These are phyloP conservation scores for Numenius phaeopus DNA, from an alignment of 2,797 vertebrate species.

Conservation along the genomic window DNA sequence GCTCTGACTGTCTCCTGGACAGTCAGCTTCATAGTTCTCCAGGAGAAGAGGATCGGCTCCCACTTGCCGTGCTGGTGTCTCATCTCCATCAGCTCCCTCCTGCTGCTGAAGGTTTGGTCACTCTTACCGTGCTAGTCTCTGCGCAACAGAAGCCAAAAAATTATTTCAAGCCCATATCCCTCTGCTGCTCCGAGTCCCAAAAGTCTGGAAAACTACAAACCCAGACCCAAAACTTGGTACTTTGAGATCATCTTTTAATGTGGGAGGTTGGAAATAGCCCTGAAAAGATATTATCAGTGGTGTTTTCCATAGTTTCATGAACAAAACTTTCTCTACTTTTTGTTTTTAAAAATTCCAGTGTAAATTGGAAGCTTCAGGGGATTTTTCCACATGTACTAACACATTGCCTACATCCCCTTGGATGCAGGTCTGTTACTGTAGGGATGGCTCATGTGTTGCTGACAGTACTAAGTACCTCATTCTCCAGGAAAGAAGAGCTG, in stretches of 20 bases:
- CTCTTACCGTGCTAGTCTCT: not conserved
- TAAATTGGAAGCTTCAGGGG: not conserved
- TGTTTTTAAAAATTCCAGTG: not conserved
- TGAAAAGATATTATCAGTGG: slow-evolving; percentile 19
- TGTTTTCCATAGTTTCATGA: not conserved
- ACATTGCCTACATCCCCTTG: slow-evolving; percentile 22
- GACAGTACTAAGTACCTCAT: slow-evolving; percentile 25
- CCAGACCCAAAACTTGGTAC: not conserved
- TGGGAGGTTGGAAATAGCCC: not conserved
- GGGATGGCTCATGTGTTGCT: not conserved
- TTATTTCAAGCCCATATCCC: not conserved
- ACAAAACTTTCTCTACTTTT: not conserved
- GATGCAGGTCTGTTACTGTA: not conserved
- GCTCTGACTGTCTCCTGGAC: not conserved
- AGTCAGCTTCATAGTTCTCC: not conserved
- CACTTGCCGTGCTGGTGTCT: not conserved
- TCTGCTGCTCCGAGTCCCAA: not conserved
- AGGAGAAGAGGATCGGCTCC: not conserved
- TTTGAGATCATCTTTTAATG: not conserved
- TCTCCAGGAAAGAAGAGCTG: not conserved
- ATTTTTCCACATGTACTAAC: slow-evolving; percentile 37
- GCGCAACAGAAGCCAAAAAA: not conserved
- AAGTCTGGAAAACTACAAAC: not conserved
- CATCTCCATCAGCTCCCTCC: not conserved
- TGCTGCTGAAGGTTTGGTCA: not conserved